These are phyloP conservation scores for Axis porcinus DNA, from an alignment of 2,113 vertebrate species.

Conservation along the genomic window DNA sequence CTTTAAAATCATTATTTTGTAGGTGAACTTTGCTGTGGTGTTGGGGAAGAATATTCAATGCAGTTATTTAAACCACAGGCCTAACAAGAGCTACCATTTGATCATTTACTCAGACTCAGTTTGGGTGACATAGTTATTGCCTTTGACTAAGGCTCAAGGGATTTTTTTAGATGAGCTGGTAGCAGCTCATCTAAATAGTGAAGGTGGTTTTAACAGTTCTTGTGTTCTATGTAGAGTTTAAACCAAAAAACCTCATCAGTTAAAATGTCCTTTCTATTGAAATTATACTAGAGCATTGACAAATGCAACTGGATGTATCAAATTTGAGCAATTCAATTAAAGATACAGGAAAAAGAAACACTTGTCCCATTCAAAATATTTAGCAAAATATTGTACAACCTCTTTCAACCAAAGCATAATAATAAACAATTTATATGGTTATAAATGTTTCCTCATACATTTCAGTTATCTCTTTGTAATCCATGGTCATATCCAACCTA, in stretches of 20 bases:
- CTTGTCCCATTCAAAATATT: background rate
- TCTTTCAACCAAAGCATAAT: background rate
- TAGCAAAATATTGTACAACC: conserved; percentile 18
- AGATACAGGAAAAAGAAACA: conserved; percentile 23
- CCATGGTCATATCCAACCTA: background rate
- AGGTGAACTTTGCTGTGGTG: background rate
- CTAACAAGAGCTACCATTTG: background rate
- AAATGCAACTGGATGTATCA: background rate
- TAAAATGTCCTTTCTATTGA: conserved; percentile 37
- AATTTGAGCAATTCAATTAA: conserved; percentile 19
- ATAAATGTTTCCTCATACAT: background rate
- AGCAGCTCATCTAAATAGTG: background rate
- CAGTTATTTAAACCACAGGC: conserved; percentile 21
- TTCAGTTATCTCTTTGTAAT: conserved; percentile 25
- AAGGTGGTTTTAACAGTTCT: conserved; percentile 16
- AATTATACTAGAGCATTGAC: background rate
- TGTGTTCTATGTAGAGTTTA: background rate
- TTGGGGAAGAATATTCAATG: background rate
- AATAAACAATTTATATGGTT: background rate
- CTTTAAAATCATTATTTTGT: background rate
- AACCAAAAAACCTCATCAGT: background rate
- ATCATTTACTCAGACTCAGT: conserved; percentile 32
- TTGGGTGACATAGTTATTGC: background rate
- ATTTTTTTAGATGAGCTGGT: background rate
- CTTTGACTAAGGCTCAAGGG: conserved; percentile 27